These are phyloP conservation scores for Minunthozetes semirufus DNA, from an alignment of 2,888 invertebrate species.

Conservation along the genomic window DNA sequence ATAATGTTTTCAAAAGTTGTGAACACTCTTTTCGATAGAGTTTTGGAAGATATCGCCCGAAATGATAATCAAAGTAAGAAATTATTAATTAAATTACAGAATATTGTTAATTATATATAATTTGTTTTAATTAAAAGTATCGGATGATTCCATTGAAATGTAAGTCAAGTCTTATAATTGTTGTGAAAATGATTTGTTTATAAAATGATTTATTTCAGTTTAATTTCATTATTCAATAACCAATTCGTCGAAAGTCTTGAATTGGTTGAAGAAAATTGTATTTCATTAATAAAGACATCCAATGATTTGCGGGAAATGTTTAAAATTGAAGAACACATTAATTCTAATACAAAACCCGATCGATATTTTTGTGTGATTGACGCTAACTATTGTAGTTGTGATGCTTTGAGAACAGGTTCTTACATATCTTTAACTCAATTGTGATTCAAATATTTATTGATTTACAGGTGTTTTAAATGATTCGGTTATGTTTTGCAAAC, in stretches of 20 bases:
- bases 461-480: not conserved
- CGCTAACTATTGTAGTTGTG: conserved; percentile 26
- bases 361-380: conserved; percentile 23
- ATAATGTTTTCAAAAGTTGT: no score
- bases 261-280: not conserved
- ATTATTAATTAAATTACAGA: no score
- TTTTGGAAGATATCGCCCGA: no score
- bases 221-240: conserved; percentile 6
- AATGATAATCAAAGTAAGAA: no score
- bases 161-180: not conserved
- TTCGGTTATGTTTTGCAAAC: conserved; percentile 27
- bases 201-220: conserved; percentile 27
- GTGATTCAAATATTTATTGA: not conserved
- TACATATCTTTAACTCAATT: not conserved
- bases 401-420: not conserved
- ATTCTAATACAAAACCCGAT: not conserved
- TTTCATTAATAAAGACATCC: not conserved
- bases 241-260: not conserved
- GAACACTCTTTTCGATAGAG: no score
- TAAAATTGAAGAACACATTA: not conserved
- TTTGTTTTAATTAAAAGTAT: not conserved
- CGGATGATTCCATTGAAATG: not conserved
- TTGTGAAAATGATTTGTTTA: no score
- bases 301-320: not conserved
- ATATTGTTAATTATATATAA: no score